Conservation (phyloP, 2,888 invertebrate species). For the Noctuana brunneofusca region DNA sequence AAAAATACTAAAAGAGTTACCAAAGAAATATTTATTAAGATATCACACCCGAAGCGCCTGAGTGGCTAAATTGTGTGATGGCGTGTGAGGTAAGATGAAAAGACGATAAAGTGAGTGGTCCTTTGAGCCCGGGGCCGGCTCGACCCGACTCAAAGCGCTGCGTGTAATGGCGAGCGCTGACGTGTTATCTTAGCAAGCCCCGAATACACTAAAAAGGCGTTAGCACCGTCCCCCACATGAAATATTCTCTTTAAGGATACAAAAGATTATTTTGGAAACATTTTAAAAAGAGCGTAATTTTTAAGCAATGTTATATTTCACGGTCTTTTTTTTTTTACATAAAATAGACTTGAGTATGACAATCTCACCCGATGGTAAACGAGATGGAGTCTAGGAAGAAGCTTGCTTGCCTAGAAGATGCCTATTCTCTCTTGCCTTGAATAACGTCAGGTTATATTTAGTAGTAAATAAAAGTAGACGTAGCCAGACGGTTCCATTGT, state of each 20-base stretch:
- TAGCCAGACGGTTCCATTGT: too few relatives aligned
- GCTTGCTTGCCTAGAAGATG: too few relatives aligned
- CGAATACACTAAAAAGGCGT: constrained; percentile 26
- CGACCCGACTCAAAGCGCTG: constrained; percentile 28
- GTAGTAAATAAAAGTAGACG: too few relatives aligned
- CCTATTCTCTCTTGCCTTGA: too few relatives aligned
- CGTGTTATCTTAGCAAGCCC: constrained; percentile 23
- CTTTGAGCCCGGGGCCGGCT: constrained; percentile 21
- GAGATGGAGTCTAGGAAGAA: too few relatives aligned
- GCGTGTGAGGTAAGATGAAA: constrained; percentile 31
- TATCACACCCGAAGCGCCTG: constrained; percentile 16
- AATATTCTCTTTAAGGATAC: constrained; percentile 6
- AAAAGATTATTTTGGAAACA: neutral
- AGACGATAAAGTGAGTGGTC: constrained; percentile 27
- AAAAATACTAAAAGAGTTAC: neutral
- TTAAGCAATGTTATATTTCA: neutral
- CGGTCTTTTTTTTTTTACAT: too few relatives aligned
- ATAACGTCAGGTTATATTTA: too few relatives aligned
- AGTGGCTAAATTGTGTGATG: constrained; percentile 32
- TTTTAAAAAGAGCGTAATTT: neutral
- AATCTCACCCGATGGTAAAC: too few relatives aligned
- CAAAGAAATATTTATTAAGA: constrained; percentile 28
- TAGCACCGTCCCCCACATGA: constrained; percentile 7
- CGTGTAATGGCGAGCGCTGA: constrained; percentile 30
- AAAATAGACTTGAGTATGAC: too few relatives aligned